Evolutionary conservation across 2,888 invertebrate genomes (phyloP), one percentile per base, ranked within the genome.

Genomic region (Homarus gammarus): DNA sequence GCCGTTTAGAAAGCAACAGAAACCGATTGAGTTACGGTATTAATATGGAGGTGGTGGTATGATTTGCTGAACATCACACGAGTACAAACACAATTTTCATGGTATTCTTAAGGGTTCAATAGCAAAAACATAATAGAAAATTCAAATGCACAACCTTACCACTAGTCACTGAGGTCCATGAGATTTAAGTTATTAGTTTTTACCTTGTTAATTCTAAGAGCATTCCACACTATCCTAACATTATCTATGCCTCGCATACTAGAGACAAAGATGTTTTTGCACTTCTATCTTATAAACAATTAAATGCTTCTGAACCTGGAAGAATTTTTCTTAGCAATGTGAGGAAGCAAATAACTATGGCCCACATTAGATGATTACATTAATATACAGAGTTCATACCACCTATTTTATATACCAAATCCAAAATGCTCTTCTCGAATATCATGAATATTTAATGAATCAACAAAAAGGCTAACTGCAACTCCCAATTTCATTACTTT

Each of bases 1-100:
- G 88, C 78, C 78, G 83, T 83, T 84, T 70, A 64, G 77, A 73
- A 70, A 84, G 88, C 84, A 88, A 88, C 88, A 88, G 64, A 88
- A 68, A 87, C 36, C 61, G 73, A 70, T 31, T 87, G 75, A 86
- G 64, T 78, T 70, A 22, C 18, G 78, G 36, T 82, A 82, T 38
- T 75, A 75, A 31, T 75, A 27, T n/a, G 51, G 36, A 64, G 36
- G 72, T n/a, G 72, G n/a, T 72, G 36, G 51, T 79, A 27, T 61
- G 12, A 56, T 56, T 36, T 56, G 56, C 56, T 79, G 61, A 27
- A 33, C 79, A 61, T 6, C 64, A 40, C 75, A 38, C 15, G 38
- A 38, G 15, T 15, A n/a, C 6, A 73, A 22, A 44, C 38, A 40
- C 27, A 64, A 27, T 64, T 64, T 22, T 27, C 64, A n/a, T 31